phyloP scores from a whole-genome alignment of 2,888 invertebrate genomes.

The Leptinotarsa juncta region DNA sequence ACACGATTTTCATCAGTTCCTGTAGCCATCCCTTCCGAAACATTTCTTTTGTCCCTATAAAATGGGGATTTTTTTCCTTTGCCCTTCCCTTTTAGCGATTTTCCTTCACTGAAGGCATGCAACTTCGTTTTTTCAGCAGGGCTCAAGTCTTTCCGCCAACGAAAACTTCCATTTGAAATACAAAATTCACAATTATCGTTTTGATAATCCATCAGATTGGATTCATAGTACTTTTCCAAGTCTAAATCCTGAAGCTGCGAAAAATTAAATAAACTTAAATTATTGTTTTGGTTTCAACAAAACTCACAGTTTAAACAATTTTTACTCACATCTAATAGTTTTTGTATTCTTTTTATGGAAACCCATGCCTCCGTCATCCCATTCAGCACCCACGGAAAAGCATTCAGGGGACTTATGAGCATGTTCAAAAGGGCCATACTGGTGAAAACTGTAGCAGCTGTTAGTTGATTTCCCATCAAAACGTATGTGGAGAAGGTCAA shows the following conservation, averaged over 20 bases:
- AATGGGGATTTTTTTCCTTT: slow-evolving; percentile 62
- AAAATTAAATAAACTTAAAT: background rate
- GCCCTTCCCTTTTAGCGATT: slow-evolving; percentile 66
- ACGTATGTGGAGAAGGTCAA: slow-evolving; percentile 85
- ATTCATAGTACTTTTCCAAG: slow-evolving; percentile 72
- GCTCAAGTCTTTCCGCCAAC: slow-evolving; percentile 68
- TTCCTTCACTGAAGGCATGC: slow-evolving; percentile 51
- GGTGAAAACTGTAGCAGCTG: slow-evolving; percentile 93
- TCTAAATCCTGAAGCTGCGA: slow-evolving; percentile 74
- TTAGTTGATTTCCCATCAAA: slow-evolving; percentile 80
- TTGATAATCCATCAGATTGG: slow-evolving; percentile 63
- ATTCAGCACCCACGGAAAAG: slow-evolving; percentile 98
- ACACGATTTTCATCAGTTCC: slow-evolving; percentile 42
- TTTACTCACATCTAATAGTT: slow-evolving; percentile 78
- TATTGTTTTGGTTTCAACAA: too few species aligned
- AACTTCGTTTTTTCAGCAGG: slow-evolving; percentile 58
- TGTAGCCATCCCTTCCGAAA: slow-evolving; percentile 41
- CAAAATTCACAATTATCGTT: slow-evolving; percentile 64
- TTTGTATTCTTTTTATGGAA: slow-evolving; percentile 88
- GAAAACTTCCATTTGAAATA: slow-evolving; percentile 72
- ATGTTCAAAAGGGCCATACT: slow-evolving; percentile 95
- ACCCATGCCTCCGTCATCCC: slow-evolving; percentile 97
- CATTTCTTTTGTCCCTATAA: slow-evolving; percentile 50
- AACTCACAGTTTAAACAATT: background rate
- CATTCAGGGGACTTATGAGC: slow-evolving; percentile 94